Conservation (phyloP, 2,797 vertebrate genomes). For the Sarcophilus harrisii region DNA sequence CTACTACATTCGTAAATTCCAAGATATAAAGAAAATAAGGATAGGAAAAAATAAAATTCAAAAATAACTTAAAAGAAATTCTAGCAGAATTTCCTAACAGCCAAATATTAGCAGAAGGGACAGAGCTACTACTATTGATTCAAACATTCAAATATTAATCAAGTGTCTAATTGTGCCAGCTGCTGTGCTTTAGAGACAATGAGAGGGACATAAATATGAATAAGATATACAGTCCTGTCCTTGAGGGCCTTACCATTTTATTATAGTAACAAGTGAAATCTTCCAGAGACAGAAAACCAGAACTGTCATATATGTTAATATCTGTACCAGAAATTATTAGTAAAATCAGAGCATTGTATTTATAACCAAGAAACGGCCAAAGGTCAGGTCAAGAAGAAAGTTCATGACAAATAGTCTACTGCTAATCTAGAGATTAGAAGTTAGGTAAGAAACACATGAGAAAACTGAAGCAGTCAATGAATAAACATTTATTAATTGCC, state of each 20-base stretch:
- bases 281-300: neutral
- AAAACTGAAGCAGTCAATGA: neutral
- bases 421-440: neutral
- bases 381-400: neutral
- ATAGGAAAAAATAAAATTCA: neutral
- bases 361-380: neutral
- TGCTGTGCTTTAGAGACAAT: neutral
- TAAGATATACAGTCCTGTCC: neutral
- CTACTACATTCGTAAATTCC: neutral
- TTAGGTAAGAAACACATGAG: neutral
- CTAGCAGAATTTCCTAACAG: neutral
- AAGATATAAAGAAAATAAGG: neutral
- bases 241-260: neutral
- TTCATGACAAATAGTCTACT: neutral
- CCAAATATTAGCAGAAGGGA: neutral
- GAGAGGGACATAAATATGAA: neutral
- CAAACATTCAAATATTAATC: neutral
- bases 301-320: neutral
- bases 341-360: neutral
- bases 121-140: neutral
- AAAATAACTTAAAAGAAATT: neutral
- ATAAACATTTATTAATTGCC: neutral
- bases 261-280: neutral
- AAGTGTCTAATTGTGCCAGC: neutral
- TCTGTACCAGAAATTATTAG: neutral